Evolutionary conservation across 1,140 invertebrate genomes (phyloP).

Genomic region (Aethina tumida): DNA sequence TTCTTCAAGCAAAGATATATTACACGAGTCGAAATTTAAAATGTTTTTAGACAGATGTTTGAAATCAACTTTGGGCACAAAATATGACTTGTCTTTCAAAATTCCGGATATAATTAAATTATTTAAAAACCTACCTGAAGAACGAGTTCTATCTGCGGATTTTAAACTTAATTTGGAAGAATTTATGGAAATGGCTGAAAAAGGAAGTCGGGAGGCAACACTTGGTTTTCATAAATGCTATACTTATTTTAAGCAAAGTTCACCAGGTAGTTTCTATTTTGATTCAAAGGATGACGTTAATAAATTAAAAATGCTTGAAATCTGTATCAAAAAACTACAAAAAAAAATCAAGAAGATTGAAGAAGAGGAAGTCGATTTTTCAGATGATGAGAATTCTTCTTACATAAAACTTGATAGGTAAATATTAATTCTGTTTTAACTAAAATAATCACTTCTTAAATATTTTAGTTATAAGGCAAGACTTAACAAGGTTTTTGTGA

Average conservation of each 20-base stretch:
- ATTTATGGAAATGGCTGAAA: constrained; percentile 12
- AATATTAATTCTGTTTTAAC: constrained; percentile 3
- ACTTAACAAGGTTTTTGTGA: constrained; percentile 36
- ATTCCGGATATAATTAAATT: no score
- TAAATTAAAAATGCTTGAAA: constrained; percentile 35
- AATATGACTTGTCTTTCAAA: no score
- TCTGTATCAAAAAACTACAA: constrained; percentile 35
- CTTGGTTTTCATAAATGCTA: constrained; percentile 15
- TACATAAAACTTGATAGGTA: constrained; percentile 44
- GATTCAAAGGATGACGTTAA: constrained; percentile 14
- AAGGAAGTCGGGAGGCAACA: constrained; percentile 7
- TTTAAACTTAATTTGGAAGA: no score
- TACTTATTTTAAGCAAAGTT: constrained; percentile 5
- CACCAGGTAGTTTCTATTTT: constrained; percentile 1
- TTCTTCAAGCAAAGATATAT: no score
- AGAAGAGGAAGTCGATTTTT: constrained; percentile 38
- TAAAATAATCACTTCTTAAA: constrained; percentile 6
- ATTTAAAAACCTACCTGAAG: no score
- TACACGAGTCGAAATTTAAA: no score
- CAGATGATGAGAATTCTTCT: constrained; percentile 41
- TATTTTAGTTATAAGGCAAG: constrained; percentile 28
- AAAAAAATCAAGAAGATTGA: constrained; percentile 40
- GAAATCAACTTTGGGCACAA: no score
- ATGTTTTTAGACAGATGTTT: no score
- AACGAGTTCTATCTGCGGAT: no score